Conservation (phyloP, 2,888 invertebrate genomes). For the Polydrusus pterygomalis region DNA sequence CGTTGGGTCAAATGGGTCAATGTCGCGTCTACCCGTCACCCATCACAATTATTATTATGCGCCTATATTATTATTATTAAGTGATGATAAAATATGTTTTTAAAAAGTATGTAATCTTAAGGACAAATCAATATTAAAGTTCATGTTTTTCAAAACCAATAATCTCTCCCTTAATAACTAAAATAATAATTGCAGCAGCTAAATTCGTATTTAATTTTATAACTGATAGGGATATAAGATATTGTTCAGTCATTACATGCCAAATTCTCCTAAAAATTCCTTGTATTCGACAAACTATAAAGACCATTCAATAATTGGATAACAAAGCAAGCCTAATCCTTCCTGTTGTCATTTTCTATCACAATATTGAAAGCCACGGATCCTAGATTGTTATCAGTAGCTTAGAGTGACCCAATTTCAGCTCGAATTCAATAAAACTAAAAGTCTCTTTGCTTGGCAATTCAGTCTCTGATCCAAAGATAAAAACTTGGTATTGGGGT, state of each 20-base stretch:
- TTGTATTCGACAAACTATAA: not conserved
- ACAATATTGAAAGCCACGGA: slow-evolving; percentile 11
- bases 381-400: slow-evolving; percentile 12
- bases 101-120: too few species aligned
- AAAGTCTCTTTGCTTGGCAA: slow-evolving; percentile 1
- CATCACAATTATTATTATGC: too few species aligned
- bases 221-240: too few species aligned
- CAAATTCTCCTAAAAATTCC: not conserved
- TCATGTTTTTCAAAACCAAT: too few species aligned
- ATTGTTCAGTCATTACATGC: not conserved
- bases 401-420: slow-evolving; percentile 25
- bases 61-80: too few species aligned
- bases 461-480: not conserved
- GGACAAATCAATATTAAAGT: too few species aligned
- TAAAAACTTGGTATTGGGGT: slow-evolving; percentile 12
- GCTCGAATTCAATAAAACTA: slow-evolving; percentile 13
- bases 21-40: too few species aligned
- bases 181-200: too few species aligned
- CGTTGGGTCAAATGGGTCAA: too few species aligned
- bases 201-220: too few species aligned
- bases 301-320: not conserved
- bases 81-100: too few species aligned
- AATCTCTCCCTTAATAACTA: too few species aligned
- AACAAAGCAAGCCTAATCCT: not conserved
- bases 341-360: slow-evolving; percentile 5